A percentile compares a stretch with the other conserved stretches of the same genome.
Conservation (phyloP, 2,797 vertebrate genomes). For the Pangasius krempfi region DNA sequence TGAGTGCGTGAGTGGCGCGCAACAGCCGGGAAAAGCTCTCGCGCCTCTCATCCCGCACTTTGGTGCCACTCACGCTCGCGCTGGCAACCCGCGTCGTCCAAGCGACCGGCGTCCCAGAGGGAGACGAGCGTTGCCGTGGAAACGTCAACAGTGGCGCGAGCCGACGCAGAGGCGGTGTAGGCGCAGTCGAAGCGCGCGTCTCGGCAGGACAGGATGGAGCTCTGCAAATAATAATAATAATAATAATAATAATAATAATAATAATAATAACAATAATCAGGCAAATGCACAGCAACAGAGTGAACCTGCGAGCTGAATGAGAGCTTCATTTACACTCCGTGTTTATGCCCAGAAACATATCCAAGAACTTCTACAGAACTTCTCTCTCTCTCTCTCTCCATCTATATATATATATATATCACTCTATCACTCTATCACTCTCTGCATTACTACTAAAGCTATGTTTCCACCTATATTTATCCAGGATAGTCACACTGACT, state of each 20-base stretch:
- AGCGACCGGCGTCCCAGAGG: slow-evolving; percentile 78
- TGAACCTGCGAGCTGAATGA: not conserved
- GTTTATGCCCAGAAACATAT: not conserved
- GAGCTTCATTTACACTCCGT: not conserved
- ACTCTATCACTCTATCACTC: not conserved
- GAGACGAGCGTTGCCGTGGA: slow-evolving; percentile 88
- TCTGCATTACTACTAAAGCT: not conserved
- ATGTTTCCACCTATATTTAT: not conserved
- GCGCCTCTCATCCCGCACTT: not conserved
- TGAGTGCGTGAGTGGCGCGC: not conserved
- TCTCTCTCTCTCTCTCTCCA: not conserved
- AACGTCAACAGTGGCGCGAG: slow-evolving; percentile 79
- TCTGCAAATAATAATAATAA: slow-evolving; percentile 66
- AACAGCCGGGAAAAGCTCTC: not conserved
- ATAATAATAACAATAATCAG: slow-evolving; percentile 27
- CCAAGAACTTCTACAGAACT: not conserved
- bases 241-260: not conserved
- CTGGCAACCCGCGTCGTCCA: slow-evolving; percentile 73
- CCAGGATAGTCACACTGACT: not conserved
- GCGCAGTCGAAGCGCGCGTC: slow-evolving; percentile 74
- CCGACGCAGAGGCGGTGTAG: slow-evolving; percentile 70
- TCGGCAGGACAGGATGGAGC: slow-evolving; percentile 76
- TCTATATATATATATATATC: not conserved
- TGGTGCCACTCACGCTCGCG: slow-evolving; percentile 65
- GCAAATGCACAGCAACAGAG: not conserved